These are phyloP conservation scores for Harmothoe impar DNA, from an alignment of 2,888 invertebrate species.

Conservation along the genomic window DNA sequence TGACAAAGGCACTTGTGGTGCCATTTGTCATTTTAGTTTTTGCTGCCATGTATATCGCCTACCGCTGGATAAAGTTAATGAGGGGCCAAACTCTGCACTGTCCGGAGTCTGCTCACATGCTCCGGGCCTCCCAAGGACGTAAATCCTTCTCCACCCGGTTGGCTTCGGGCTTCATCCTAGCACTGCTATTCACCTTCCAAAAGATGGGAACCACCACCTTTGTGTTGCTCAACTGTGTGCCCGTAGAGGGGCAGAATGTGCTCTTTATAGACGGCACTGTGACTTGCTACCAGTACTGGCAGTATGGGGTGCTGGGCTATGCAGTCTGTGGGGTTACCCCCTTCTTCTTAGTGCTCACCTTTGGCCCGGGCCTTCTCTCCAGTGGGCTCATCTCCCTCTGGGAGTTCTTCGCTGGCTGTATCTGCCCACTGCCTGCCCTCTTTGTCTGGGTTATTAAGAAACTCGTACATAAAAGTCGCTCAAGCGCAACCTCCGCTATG, in stretches of 20 bases:
- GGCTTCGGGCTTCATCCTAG: slow-evolving; percentile 69
- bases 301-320: slow-evolving; percentile 64
- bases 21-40: slow-evolving; percentile 69
- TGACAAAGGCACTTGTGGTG: slow-evolving; percentile 69
- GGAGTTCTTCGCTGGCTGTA: slow-evolving; percentile 70
- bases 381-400: slow-evolving; percentile 64
- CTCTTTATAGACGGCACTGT: slow-evolving; percentile 71
- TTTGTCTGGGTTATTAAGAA: slow-evolving; percentile 65
- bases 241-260: slow-evolving; percentile 68
- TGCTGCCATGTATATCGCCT: slow-evolving; percentile 65
- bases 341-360: slow-evolving; percentile 69
- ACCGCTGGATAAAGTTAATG: slow-evolving; percentile 58
- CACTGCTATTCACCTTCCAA: slow-evolving; percentile 70
- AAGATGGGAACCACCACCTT: slow-evolving; percentile 71
- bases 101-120: slow-evolving; percentile 53
- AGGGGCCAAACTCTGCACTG: slow-evolving; percentile 25
- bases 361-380: slow-evolving; percentile 69
- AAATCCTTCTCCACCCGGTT: slow-evolving; percentile 67
- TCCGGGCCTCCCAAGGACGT: slow-evolving; percentile 23
- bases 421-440: slow-evolving; percentile 69
- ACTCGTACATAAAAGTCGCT: not conserved
- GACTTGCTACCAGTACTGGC: slow-evolving; percentile 66
- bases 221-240: slow-evolving; percentile 71
- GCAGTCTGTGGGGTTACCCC: slow-evolving; percentile 69
- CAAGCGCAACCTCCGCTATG: not conserved